Percentiles rank a stretch among this genome's conserved stretches.
Conservation (phyloP, 2,888 invertebrate species). For the Latrodectus elegans region DNA sequence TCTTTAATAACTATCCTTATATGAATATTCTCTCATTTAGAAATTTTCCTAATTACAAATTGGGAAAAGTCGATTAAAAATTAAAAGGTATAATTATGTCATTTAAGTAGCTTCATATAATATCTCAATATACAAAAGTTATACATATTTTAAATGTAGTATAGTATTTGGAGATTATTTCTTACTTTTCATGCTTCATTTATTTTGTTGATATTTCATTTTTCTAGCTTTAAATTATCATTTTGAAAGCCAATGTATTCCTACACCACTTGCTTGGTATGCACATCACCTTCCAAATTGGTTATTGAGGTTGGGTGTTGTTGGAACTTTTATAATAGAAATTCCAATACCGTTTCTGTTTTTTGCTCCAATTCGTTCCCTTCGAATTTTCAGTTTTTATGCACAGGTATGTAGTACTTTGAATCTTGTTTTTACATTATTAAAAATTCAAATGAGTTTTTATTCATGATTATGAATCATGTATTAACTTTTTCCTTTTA, state of each 20-base stretch:
- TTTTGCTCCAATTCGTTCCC: conserved; percentile 81
- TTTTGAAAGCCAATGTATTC: conserved; percentile 85
- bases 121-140: too few relatives aligned
- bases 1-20: too few relatives aligned
- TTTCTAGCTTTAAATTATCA: conserved; percentile 80
- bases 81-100: too few relatives aligned
- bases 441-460: too few relatives aligned
- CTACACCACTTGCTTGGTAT: conserved; percentile 84
- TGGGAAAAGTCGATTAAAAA: too few relatives aligned
- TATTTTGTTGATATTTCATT: neutral
- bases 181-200: neutral
- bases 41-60: too few relatives aligned
- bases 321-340: conserved; percentile 81
- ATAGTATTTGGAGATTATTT: too few relatives aligned
- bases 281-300: conserved; percentile 83
- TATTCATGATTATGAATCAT: too few relatives aligned
- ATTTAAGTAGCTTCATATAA: too few relatives aligned
- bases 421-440: too few relatives aligned
- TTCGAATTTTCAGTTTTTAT: conserved; percentile 81
- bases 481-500: conserved; percentile 74
- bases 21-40: too few relatives aligned
- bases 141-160: too few relatives aligned
- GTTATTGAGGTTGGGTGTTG: conserved; percentile 80
- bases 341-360: conserved; percentile 83
- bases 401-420: conserved; percentile 78